A percentile compares a stretch with the other conserved stretches of the same genome.
These are phyloP conservation scores for Cephus runcator DNA, from an alignment of 2,888 invertebrate species.

Conservation along the genomic window DNA sequence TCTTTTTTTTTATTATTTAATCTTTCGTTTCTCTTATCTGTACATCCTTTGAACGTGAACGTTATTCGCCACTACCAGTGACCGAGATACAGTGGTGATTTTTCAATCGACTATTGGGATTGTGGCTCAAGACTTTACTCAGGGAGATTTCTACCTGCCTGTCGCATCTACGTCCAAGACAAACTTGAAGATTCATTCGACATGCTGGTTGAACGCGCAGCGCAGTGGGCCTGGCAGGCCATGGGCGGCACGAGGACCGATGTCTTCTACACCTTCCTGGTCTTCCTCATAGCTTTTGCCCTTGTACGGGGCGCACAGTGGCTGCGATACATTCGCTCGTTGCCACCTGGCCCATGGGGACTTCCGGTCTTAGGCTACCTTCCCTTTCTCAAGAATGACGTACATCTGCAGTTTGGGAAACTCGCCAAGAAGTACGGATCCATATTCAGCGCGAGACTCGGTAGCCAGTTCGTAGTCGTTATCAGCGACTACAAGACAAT, in stretches of 20 bases:
- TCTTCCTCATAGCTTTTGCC: conserved; percentile 66
- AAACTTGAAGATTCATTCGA: not conserved
- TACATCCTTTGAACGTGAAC: not conserved
- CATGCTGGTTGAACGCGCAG: conserved; percentile 54
- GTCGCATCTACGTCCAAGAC: not conserved
- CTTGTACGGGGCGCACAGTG: conserved; percentile 60
- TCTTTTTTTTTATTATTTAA: not conserved
- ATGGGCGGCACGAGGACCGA: conserved; percentile 42
- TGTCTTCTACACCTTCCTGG: conserved; percentile 60
- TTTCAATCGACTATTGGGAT: not conserved
- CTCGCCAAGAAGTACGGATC: conserved; percentile 83
- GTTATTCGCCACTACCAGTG: not conserved
- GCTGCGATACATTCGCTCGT: conserved; percentile 60
- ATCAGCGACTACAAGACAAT: conserved; percentile 88
- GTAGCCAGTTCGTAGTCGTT: conserved; percentile 85
- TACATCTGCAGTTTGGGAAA: conserved; percentile 81
- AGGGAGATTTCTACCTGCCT: too few relatives aligned
- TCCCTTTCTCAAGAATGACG: conserved; percentile 79
- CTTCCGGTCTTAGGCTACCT: conserved; percentile 86
- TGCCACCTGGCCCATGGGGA: conserved; percentile 92
- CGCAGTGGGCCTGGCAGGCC: conserved; percentile 45
- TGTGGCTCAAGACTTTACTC: not conserved
- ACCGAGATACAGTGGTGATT: not conserved
- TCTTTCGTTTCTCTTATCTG: not conserved
- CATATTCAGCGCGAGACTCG: conserved; percentile 83